Evolutionary conservation across 2,888 invertebrate species (phyloP), one percentile per base, ranked within the genome.

Genomic region (Ganaspis brasiliensis): DNA sequence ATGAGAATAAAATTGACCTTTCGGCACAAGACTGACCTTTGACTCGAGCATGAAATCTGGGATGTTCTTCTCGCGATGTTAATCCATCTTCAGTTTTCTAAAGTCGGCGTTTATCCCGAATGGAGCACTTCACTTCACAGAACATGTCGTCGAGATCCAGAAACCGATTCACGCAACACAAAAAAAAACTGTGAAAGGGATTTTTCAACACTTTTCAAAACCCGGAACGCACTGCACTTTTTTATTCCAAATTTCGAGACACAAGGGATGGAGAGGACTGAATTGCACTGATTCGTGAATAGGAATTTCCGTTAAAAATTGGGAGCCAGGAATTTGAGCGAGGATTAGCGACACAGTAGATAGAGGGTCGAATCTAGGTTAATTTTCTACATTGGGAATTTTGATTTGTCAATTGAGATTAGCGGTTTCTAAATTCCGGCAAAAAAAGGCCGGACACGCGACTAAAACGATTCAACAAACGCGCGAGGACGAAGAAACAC

Each of bases 81-180:
- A 67, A 67, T 67, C 67, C 67, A 67, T 67, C 40, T 63, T 63
- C 37, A 40, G 12, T 14, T 14, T 31, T 59, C 8, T 26, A 59
- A 61, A 61, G 37, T 61, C 24, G 45, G 24, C 16, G 31, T 31
- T 31, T 63, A 63, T 63, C 40, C 40, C 21, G 63, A 63, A 40
- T 5, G 37, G 63, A 63, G 37, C 63, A 63, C 63, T 63, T 40
- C 63, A 61, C 61, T 61, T 37, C 40, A 63, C 63, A 63, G 19
- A 63, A 63, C 40, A 63, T 24, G 40, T 63, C 63, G 63, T 14
- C 63, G 63, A 6, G 8, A 21, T 14, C 35, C n/a, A n/a, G 31
- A 59, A 37, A 37, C 31, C 35, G 31, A 61, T 35, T n/a, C 26
- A 56, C 26, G 19, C 35, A 4, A 31, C 16, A 16, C 5, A n/a